A percentile compares a stretch with the other conserved stretches of the same genome.
phyloP scores from a whole-genome alignment of 92 coral and sea anemone genomes.

The Bergia sp. region DNA sequence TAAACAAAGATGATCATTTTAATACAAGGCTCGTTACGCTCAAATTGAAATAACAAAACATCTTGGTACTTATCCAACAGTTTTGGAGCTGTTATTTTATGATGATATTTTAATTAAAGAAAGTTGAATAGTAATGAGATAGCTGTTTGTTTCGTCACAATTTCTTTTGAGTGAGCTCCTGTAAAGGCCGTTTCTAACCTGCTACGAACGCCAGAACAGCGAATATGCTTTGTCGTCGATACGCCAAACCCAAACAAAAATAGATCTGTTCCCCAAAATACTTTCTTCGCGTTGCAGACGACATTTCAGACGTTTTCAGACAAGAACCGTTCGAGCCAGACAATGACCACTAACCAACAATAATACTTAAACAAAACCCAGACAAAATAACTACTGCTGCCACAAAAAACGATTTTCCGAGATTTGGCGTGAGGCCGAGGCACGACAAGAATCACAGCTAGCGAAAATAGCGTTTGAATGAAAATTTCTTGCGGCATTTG shows the following conservation, averaged over 20 bases:
- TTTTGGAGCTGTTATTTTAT: not conserved
- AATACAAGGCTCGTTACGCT: not conserved
- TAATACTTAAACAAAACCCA: slow-evolving; percentile 98
- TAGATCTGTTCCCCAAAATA: slow-evolving; percentile 71
- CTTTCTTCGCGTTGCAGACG: slow-evolving; percentile 80
- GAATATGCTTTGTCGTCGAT: slow-evolving; percentile 37
- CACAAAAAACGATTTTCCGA: slow-evolving; percentile 73
- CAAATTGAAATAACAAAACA: not conserved
- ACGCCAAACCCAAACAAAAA: slow-evolving; percentile 56
- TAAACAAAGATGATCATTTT: not conserved
- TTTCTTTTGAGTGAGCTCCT: slow-evolving; percentile 37
- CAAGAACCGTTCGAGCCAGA: slow-evolving; percentile 90
- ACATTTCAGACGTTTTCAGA: slow-evolving; percentile 92
- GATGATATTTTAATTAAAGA: slow-evolving; percentile 40
- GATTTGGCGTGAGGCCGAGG: slow-evolving; percentile 64
- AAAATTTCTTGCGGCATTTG: slow-evolving; percentile 25
- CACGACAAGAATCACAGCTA: slow-evolving; percentile 49
- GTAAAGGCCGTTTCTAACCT: slow-evolving; percentile 7
- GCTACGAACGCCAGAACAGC: not conserved
- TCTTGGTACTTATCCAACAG: not conserved
- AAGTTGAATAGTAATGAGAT: slow-evolving; percentile 28
- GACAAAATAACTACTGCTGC: slow-evolving; percentile 87
- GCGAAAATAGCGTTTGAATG: not conserved
- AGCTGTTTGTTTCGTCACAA: slow-evolving; percentile 33
- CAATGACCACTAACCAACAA: slow-evolving; percentile 99